phyloP scores from a whole-genome alignment of 2,113 vertebrate genomes.

The Capreolus pygargus region DNA sequence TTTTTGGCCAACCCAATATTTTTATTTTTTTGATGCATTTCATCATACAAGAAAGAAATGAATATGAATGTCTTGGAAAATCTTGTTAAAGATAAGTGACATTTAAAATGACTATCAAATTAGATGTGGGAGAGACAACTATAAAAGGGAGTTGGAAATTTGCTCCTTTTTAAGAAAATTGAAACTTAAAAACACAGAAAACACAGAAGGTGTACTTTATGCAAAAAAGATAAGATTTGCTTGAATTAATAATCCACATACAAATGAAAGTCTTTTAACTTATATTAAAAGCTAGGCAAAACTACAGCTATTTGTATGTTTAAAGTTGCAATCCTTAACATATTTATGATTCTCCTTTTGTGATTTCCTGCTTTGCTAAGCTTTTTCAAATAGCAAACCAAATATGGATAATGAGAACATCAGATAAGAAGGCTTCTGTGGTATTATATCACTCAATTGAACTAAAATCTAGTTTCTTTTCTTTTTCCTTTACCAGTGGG shows the following conservation, averaged over 20 bases:
- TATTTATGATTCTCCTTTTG: neutral
- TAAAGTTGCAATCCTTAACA: neutral
- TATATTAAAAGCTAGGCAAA: conserved; percentile 9
- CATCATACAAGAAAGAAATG: neutral
- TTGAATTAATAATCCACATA: neutral
- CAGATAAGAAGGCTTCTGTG: neutral
- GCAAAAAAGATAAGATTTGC: neutral
- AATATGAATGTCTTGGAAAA: neutral
- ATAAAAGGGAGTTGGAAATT: conserved; percentile 27
- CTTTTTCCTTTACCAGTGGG: neutral
- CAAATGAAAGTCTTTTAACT: conserved; percentile 2
- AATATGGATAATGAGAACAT: neutral
- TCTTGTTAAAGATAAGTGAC: neutral
- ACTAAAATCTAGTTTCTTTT: conserved; percentile 9
- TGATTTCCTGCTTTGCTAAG: neutral
- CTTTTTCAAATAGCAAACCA: neutral
- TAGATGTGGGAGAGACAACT: conserved; percentile 15
- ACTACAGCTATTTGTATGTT: neutral
- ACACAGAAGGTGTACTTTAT: neutral
- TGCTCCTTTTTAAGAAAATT: conserved; percentile 4
- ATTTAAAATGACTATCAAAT: conserved; percentile 27
- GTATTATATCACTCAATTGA: neutral
- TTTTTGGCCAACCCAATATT: neutral
- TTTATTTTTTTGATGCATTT: neutral
- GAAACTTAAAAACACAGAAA: neutral